A percentile compares a stretch with the other conserved stretches of the same genome.
Evolutionary conservation across 2,888 invertebrate species (phyloP).

Genomic region (Drosophila multiciliata): DNA sequence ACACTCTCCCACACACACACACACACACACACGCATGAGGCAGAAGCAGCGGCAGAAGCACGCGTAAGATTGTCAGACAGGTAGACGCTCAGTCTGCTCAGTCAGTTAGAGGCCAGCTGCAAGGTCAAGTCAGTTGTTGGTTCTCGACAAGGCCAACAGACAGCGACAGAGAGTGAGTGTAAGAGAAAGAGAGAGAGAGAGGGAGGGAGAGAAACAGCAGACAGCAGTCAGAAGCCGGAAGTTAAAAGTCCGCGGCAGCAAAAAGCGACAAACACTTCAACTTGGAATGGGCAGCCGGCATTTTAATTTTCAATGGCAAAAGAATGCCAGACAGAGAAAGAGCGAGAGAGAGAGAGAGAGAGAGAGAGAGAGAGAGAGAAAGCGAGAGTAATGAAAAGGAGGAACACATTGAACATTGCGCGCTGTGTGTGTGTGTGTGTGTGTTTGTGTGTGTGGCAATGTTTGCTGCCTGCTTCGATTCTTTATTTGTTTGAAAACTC

Average conservation of each 20-base stretch:
- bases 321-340: background rate
- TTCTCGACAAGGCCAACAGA: slow-evolving; percentile 49
- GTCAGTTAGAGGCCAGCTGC: slow-evolving; percentile 42
- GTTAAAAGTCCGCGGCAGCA: slow-evolving; percentile 66
- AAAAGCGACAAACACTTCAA: slow-evolving; percentile 62
- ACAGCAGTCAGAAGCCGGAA: slow-evolving; percentile 61
- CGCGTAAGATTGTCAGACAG: slow-evolving; percentile 71
- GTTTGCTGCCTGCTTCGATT: slow-evolving; percentile 23
- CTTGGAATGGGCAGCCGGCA: slow-evolving; percentile 40
- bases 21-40: slow-evolving; percentile 19
- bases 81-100: slow-evolving; percentile 55
- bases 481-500: slow-evolving; percentile 38
- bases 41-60: slow-evolving; percentile 25
- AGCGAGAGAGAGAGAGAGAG: background rate
- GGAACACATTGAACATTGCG: slow-evolving; percentile 1
- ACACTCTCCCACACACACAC: slow-evolving; percentile 13
- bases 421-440: background rate
- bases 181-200: background rate
- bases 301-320: slow-evolving; percentile 61
- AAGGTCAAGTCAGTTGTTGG: slow-evolving; percentile 66
- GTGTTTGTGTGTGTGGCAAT: slow-evolving; percentile 2
- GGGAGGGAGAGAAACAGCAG: background rate
- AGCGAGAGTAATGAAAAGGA: background rate
- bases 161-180: background rate
- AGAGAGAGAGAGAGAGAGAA: background rate